Evolutionary conservation across 2,113 vertebrate genomes (phyloP).

Genomic region (Bagarius yarrelli): DNA sequence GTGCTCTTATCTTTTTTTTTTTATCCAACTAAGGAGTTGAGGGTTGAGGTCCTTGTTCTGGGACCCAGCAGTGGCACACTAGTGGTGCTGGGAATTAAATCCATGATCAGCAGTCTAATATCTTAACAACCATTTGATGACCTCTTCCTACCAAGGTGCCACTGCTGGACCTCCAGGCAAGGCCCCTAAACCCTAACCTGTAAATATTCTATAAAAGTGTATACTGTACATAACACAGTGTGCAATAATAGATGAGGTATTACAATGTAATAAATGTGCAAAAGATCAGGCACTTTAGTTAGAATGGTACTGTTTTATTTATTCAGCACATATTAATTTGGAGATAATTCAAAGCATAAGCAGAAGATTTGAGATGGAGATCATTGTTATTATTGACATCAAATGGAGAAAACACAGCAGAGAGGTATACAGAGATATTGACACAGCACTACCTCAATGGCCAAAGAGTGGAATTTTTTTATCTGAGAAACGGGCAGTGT

Average conservation of each 20-base stretch:
- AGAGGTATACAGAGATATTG: not conserved
- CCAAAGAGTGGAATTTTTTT: not conserved
- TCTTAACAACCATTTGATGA: too few species aligned
- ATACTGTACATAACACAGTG: not conserved
- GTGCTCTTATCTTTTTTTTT: too few species aligned
- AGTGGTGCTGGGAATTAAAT: too few species aligned
- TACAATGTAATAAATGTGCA: not conserved
- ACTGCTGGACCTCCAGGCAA: too few species aligned
- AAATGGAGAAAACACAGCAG: not conserved
- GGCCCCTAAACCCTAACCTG: not conserved
- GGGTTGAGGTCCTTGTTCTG: too few species aligned
- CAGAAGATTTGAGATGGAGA: not conserved
- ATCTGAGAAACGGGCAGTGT: conserved; percentile 13
- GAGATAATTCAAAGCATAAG: not conserved
- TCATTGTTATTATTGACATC: not conserved
- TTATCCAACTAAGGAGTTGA: too few species aligned
- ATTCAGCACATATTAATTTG: not conserved
- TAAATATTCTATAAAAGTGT: not conserved
- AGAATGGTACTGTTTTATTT: not conserved
- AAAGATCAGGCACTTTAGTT: not conserved
- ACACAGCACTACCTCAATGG: not conserved
- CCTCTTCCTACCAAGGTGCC: too few species aligned
- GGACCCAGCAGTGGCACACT: too few species aligned
- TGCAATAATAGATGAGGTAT: not conserved
- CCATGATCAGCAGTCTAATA: too few species aligned